phyloP scores from a whole-genome alignment of 23 tunicate genomes.

The Styela plicata region DNA sequence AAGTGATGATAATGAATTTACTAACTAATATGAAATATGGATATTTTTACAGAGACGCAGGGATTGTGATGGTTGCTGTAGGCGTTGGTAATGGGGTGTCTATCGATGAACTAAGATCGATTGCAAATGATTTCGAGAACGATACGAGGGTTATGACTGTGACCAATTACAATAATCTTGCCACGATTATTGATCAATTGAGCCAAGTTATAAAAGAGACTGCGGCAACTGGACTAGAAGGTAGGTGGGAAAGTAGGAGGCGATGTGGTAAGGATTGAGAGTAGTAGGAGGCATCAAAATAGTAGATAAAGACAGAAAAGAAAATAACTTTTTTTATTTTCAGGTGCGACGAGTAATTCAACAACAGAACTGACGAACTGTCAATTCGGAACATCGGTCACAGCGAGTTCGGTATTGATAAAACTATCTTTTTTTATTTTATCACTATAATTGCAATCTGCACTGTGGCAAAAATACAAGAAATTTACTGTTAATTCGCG shows the following conservation, averaged over 20 bases:
- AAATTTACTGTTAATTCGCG: too few relatives aligned
- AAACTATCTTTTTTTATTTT: too few relatives aligned
- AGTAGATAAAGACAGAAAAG: too few relatives aligned
- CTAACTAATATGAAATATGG: too few relatives aligned
- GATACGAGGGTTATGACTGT: constrained; percentile 16
- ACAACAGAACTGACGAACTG: constrained; percentile 29
- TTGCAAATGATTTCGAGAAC: constrained; percentile 8
- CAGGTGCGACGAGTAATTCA: constrained; percentile 12
- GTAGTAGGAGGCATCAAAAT: too few relatives aligned
- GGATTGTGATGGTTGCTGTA: constrained; percentile 28
- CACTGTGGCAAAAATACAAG: too few relatives aligned
- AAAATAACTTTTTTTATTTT: not conserved
- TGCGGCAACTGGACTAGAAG: constrained; percentile 22
- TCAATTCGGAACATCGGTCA: constrained; percentile 28
- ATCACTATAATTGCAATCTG: too few relatives aligned
- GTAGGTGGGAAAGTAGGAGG: too few relatives aligned
- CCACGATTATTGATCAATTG: constrained; percentile 11
- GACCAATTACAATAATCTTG: constrained; percentile 16
- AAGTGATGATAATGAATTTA: too few relatives aligned
- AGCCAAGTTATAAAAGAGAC: constrained; percentile 33
- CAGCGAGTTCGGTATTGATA: not conserved
- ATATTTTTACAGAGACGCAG: constrained; percentile 14
- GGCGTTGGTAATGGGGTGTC: constrained; percentile 27
- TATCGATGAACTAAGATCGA: not conserved
- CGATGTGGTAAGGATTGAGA: too few relatives aligned